A percentile compares a stretch with the other conserved stretches of the same genome.
phyloP scores from a whole-genome alignment of 2,113 vertebrate species.

The Macrotis lagotis region DNA sequence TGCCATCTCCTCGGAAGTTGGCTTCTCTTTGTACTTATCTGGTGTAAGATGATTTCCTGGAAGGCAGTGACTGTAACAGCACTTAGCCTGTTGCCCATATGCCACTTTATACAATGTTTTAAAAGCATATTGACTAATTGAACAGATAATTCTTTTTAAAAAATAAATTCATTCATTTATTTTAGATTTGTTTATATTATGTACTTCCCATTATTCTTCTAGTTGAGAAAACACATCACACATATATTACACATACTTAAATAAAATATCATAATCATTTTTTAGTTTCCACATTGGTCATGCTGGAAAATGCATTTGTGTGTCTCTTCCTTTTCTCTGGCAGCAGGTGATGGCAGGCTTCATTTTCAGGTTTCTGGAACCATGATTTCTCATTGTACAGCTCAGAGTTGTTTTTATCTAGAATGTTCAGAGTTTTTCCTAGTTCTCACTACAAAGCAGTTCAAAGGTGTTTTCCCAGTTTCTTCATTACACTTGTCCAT shows the following conservation, averaged over 20 bases:
- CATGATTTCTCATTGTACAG: neutral
- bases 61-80: neutral
- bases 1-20: neutral
- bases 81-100: neutral
- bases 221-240: neutral
- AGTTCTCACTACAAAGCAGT: neutral
- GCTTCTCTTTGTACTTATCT: neutral
- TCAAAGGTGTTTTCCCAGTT: neutral
- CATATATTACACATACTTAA: neutral
- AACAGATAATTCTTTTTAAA: neutral
- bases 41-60: neutral
- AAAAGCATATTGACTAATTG: too few relatives aligned
- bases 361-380: neutral
- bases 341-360: neutral
- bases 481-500: neutral
- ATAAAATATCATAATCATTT: neutral
- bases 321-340: neutral
- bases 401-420: neutral
- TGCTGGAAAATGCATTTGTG: neutral
- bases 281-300: neutral
- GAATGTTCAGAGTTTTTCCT: neutral
- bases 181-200: neutral
- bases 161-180: neutral
- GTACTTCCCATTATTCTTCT: neutral
- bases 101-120: neutral